Evolutionary conservation across 2,888 invertebrate genomes (phyloP), one percentile per base, ranked within the genome.

Genomic region (Lasioglossum zephyrum): DNA sequence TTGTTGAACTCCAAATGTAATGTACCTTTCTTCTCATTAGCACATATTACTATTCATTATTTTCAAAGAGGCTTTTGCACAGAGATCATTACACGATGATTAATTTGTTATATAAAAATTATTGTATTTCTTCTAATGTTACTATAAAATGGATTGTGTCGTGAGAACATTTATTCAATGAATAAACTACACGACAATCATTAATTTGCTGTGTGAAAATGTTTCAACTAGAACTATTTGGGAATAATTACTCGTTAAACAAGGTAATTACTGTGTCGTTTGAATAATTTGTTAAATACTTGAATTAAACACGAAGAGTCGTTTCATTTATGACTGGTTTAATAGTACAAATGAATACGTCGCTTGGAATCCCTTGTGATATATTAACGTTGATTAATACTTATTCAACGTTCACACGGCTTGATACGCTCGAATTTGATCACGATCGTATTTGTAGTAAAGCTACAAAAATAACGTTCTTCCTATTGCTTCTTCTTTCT

Each of bases 341-440:
- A 31, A 16, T 4, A 2, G 5, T 1, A 16, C 31, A 16, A 16
- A 63, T 6, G 4, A 31, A 63, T 31, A 63, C 3, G 18, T 8
- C 31, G 1, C 0, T 31, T 16, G 31, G 2, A 18, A 31, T 18
- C 2, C 31, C 0, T 6, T 0, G 0, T 31, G 16, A 11, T 31
- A 9, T 31, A 16, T 16, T 6, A 16, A 16, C 31, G 16, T 31
- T 31, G 31, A 31, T 31, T 16, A 31, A 31, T 63, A 31, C 31
- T 26, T 63, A 18, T 63, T 31, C 31, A 31, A 4, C 31, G 2
- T 31, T 0, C 26, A 13, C 16, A 2, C 5, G 2, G 3, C 0
- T 31, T 31, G 26, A n/a, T 4, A 13, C 26, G 26, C 60, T 4
- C n/a, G 60, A 26, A 60, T 60, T 26, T 13, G 4, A 16, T 31